Base-by-base conservation (phyloP, 2,113 vertebrate genomes). In the Hippocampus mohnikei region DNA sequence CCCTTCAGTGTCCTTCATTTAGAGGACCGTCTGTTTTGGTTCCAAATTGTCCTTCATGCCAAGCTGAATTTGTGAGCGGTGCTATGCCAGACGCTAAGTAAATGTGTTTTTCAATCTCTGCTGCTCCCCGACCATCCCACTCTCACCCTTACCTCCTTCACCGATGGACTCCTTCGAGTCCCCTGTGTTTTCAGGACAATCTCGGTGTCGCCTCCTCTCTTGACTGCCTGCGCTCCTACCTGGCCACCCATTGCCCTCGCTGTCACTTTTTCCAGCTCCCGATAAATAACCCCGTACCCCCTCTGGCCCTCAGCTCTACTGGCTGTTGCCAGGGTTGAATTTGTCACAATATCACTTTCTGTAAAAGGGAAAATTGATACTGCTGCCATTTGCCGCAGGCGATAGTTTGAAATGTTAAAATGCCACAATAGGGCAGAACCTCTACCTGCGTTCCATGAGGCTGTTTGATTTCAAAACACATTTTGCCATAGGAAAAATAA, bases 11-110 rank as follows among this genome's bases (percentile, higher is more conserved):
- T 89, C 88, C 87, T 94, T 89, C 73, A 87, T 93, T 93, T 91
- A 89, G 80, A 91, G 81, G 81, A 73, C 80, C 87, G 73, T 84
- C 91, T 91, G 90, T 92, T 92, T 89, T 86, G 83, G 72, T 88
- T 93, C 84, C 89, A 95, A 93, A 94, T 94, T 95, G 92, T 88
- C 93, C 93, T 95, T 96, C 93, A 93, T 94, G 94, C 86, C 83
- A 92, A 94, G 89, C 87, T 92, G 89, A 92, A 91, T 92, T 94
- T 94, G 87, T 92, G 91, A 94, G 93, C 90, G 74, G 76, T 74
- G 87, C 83, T 86, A 89, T 92, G 91, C 91, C 89, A 88, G 93
- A 90, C 76, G 79, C 93, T 95, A 94, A 95, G 89, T 93, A 94
- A 95, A 95, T 93, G 90, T 92, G 88, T 92, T 92, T 92, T 93